Conservation (phyloP, 2,888 invertebrate genomes). For the Melanostoma mellinum region DNA sequence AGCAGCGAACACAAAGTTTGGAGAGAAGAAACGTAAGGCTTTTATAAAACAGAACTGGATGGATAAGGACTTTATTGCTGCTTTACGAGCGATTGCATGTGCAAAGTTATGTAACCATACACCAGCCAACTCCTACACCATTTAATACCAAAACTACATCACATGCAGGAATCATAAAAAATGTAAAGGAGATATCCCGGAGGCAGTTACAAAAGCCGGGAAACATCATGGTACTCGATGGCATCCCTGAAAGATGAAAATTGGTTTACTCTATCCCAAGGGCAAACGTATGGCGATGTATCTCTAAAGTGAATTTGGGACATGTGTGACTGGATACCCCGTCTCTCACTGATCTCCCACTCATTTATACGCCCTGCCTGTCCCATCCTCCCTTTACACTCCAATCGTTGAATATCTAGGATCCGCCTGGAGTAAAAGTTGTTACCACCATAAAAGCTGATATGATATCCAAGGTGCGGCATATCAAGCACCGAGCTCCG, state of each 20-base stretch:
- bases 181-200: slow-evolving; percentile 64
- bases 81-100: slow-evolving; percentile 70
- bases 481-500: background rate
- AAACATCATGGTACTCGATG: slow-evolving; percentile 11
- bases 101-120: slow-evolving; percentile 65
- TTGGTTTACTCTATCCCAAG: slow-evolving; percentile 65
- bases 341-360: slow-evolving; percentile 9
- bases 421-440: slow-evolving; percentile 42
- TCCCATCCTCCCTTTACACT: background rate
- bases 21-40: slow-evolving; percentile 18
- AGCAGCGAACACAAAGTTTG: slow-evolving; percentile 12
- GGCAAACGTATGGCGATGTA: slow-evolving; percentile 59
- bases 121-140: background rate
- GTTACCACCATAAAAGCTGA: slow-evolving; percentile 60
- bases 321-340: slow-evolving; percentile 67
- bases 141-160: slow-evolving; percentile 64
- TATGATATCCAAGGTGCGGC: slow-evolving; percentile 49
- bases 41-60: slow-evolving; percentile 39
- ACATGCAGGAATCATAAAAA: slow-evolving; percentile 64
- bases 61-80: slow-evolving; percentile 65
- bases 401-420: background rate
- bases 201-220: slow-evolving; percentile 37
- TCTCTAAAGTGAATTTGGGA: slow-evolving; percentile 69
- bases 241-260: slow-evolving; percentile 61
- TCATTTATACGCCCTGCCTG: background rate